Evolutionary conservation across 2,888 invertebrate species (phyloP), one percentile per base, ranked within the genome.

Genomic region (Lithophane socia): DNA sequence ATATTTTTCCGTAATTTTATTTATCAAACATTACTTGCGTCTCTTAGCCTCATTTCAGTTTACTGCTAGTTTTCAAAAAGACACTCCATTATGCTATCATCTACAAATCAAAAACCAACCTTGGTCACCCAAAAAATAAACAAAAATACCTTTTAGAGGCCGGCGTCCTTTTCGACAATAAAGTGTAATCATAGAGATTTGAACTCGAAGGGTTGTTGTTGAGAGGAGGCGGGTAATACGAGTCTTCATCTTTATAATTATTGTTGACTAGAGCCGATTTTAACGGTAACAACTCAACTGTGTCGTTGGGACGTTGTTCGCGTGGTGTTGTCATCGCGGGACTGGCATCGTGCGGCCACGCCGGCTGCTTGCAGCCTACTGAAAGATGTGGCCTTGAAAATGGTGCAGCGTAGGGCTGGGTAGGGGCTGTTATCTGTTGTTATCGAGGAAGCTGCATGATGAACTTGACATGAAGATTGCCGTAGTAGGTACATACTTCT

Each of bases 141-240:
- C 83, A 84, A 87, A 86, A 77, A 95, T 93, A 96, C 97, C 96
- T 93, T 92, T 97, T 97, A 3, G 96, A 97, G 75, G 96, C 97
- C 93, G 96, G 96, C 83, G 97, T 96, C 85, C 97, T 91, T 87
- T 97, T 97, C 60, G 97, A 97, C 75, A 97, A 92, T 83, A 96
- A 89, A 67, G 95, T 94, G 85, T 97, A 97, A 60, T 97, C 97
- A 86, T 93, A 91, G 49, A 94, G 89, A 82, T 94, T 96, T 2
- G 96, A 94, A 52, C 93, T 94, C 68, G 96, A 95, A 0, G 96
- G 95, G 78, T 94, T 93, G 74, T 92, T 93, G 84, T 92, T 93
- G 85, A 93, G 92, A 61, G 93, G 89, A 60, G 94, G 95, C 21
- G 94, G 93, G 82, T 95, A 96, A 82, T 96, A 96, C n/a, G 93